Evolutionary conservation across 37 sponge, comb jelly and placozoan genomes (phyloP).

Genomic region (Aphrocallistes beatrix): DNA sequence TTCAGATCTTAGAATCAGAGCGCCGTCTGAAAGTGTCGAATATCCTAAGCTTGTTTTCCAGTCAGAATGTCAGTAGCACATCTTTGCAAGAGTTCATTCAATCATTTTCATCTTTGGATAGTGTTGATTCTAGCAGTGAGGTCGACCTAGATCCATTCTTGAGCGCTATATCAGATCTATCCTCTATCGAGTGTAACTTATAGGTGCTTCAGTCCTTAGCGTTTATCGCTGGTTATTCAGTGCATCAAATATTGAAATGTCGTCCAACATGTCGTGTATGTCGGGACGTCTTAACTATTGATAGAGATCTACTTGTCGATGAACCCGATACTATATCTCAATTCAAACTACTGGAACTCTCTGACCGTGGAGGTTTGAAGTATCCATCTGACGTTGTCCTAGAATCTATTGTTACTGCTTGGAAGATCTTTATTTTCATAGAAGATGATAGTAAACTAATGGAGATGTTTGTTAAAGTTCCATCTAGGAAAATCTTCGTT

Average conservation of each 20-base stretch:
- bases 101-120: neutral
- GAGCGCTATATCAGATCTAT: neutral
- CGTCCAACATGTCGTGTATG: no score
- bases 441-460: neutral
- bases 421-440: neutral
- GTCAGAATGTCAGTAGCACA: neutral
- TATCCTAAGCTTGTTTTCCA: neutral
- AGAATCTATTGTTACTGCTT: neutral
- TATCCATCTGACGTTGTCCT: neutral
- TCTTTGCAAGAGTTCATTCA: slow-evolving; percentile 1
- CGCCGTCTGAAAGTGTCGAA: neutral
- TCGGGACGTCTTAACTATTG: neutral
- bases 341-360: no score
- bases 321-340: neutral
- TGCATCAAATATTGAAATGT: no score
- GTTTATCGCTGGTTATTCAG: neutral
- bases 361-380: neutral
- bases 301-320: neutral
- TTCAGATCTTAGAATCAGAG: neutral
- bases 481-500: neutral
- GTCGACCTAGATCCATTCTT: neutral
- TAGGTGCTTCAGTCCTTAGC: neutral
- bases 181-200: neutral
- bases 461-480: neutral
- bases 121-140: neutral